Evolutionary conservation across 2,797 vertebrate genomes (phyloP), one percentile per base, ranked within the genome.

Genomic region (Pseudochromis fuscus): DNA sequence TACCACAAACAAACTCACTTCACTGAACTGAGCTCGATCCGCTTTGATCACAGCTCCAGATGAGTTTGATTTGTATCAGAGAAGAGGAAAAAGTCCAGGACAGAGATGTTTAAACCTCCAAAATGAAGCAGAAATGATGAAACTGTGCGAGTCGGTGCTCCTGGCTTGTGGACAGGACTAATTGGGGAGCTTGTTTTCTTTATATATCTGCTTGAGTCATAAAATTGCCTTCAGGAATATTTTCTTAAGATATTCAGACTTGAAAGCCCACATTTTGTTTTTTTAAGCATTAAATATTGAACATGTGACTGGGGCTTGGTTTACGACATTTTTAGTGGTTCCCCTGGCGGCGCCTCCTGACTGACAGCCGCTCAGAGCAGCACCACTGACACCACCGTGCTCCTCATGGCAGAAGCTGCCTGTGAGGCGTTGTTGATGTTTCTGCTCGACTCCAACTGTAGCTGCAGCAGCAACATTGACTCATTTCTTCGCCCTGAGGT

Each of bases 401-500:
- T 91, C 63, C 60, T 83, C 72, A 88, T 76, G 77, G 72, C 74
- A 53, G 46, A 70, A 83, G 85, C 72, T 79, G 83, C 74, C 81
- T 76, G 72, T 71, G 75, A 88, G 80, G 75, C 59, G 24, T 67
- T 86, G 64, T 84, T 64, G 66, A 81, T 85, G 78, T 84, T 84
- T 72, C 50, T 62, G 64, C 68, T 77, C 37, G 4, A 83, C 87
- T 89, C 79, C 82, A 80, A 82, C 85, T 75, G 88, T 77, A 86
- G 79, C 74, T 83, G 84, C 79, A 55, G 83, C 79, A 81, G 67
- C 84, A 91, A 86, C 82, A 86, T 83, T 90, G 90, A 93, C 81
- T 90, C 83, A 93, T 86, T 81, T 53, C 49, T 80, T 73, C n/a
- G 64, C 89, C 90, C 82, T 16, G 87, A 89, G 87, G 86, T 85